Base-by-base conservation (phyloP, 2,797 vertebrate species). In the Cossypha heuglini region DNA sequence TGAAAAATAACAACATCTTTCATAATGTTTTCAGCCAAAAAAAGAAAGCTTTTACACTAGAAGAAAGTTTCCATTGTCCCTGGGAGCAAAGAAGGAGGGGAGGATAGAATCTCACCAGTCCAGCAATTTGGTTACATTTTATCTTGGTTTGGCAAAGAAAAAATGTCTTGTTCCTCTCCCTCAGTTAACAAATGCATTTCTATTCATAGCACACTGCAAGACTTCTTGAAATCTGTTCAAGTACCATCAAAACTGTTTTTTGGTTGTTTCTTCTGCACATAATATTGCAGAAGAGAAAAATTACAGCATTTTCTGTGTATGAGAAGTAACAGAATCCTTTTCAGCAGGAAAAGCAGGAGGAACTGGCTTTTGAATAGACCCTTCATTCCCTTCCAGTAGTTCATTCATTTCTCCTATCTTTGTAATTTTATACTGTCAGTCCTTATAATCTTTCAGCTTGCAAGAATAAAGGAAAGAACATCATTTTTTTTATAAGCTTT, bases 261-360 rank as follows among this genome's bases (percentile, higher is more conserved):
- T 87, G 13, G 17, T 79, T 89, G 28, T 54, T 93, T 92, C 43
- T 92, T 93, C 77, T 76, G 40, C 37, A 67, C 31, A 37, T 63
- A 62, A 68, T 88, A 78, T 46, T 80, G 33, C 52, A 55, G 57
- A 76, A 80, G 74, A 91, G 91, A 94, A 62, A 21, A 1, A 20
- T 49, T 48, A 57, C 31, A 77, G 33, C 43, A 22, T 83, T 93
- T 94, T 95, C 48, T 86, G 22, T 69, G 11, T 58, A 31, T 58
- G 35, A 90, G 73, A 95, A 78, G 77, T 78, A 96, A 92, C 83
- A 96, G 76, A 88, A 93, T 89, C 67, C 81, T 89, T 85, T 93
- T 85, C 59, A 87, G 20, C 45, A 80, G n/a, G 38, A 86, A 89
- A 94, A 94, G 75, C 72, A 93, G 80, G 90, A 95, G 52, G 31